phyloP scores from a whole-genome alignment of 2,113 vertebrate genomes.

The Ornithorhynchus anatinus region DNA sequence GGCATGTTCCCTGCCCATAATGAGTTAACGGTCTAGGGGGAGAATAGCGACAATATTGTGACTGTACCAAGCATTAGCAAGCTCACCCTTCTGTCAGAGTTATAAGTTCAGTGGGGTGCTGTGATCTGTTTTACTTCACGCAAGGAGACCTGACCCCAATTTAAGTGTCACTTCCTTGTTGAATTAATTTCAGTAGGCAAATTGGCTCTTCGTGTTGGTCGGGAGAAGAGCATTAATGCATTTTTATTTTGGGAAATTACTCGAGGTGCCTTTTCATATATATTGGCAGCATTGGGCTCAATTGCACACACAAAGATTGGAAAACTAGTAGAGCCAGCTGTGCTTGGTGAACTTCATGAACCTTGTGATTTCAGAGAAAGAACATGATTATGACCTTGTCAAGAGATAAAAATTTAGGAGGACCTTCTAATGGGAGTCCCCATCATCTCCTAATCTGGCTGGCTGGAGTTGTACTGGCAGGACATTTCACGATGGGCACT shows the following conservation, averaged over 20 bases:
- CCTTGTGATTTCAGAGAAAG: slow-evolving; percentile 14
- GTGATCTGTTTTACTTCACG: too few species aligned
- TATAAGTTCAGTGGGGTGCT: too few species aligned
- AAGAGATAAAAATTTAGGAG: background rate
- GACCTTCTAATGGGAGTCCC: too few species aligned
- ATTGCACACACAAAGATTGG: background rate
- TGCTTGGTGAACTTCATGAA: slow-evolving; percentile 3
- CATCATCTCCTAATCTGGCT: too few species aligned
- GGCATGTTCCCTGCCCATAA: too few species aligned
- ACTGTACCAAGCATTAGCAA: too few species aligned
- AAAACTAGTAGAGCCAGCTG: slow-evolving; percentile 1
- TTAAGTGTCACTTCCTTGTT: slow-evolving; percentile 23
- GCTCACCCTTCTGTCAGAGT: too few species aligned
- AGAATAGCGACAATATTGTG: too few species aligned
- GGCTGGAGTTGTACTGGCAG: too few species aligned
- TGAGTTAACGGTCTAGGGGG: too few species aligned
- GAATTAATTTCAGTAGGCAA: slow-evolving; percentile 37
- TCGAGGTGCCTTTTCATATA: slow-evolving; percentile 32
- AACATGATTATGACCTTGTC: background rate
- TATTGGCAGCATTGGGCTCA: background rate
- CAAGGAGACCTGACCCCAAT: too few species aligned
- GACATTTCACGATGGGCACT: too few species aligned
- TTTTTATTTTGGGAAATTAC: slow-evolving; percentile 8
- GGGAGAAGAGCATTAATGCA: slow-evolving; percentile 20
- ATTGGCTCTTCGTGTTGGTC: slow-evolving; percentile 37